Percentiles rank a stretch among this genome's conserved stretches.
These are phyloP conservation scores for Aleiodes leptofemur DNA, from an alignment of 2,888 invertebrate genomes.

Conservation along the genomic window DNA sequence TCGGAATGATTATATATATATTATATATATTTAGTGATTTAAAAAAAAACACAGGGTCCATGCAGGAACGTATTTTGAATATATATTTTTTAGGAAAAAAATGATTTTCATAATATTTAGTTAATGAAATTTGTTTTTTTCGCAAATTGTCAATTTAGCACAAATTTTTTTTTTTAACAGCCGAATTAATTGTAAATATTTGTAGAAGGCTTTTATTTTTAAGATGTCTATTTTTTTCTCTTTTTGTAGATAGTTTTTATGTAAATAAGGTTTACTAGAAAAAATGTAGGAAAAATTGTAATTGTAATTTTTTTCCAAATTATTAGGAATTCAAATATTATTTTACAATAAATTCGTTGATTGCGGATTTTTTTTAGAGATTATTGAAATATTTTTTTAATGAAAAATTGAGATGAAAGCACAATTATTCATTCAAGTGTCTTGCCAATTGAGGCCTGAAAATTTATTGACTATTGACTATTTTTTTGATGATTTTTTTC, in stretches of 20 bases:
- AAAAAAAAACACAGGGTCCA: not conserved
- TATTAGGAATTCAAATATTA: too few relatives aligned
- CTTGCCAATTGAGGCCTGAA: too few relatives aligned
- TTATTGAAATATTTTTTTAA: too few relatives aligned
- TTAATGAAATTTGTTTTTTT: not conserved
- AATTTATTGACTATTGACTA: too few relatives aligned
- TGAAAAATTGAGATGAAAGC: too few relatives aligned
- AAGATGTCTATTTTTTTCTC: not conserved
- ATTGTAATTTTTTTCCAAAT: too few relatives aligned
- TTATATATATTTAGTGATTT: slow-evolving; percentile 28
- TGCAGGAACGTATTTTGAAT: not conserved
- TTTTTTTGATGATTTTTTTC: too few relatives aligned
- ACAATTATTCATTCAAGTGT: too few relatives aligned
- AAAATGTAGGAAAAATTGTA: too few relatives aligned
- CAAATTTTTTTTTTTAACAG: not conserved
- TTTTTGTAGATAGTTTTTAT: not conserved
- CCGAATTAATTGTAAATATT: slow-evolving; percentile 20
- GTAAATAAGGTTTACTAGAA: slow-evolving; percentile 14
- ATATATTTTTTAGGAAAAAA: slow-evolving; percentile 7
- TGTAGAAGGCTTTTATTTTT: not conserved
- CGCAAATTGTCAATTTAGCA: not conserved
- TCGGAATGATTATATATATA: slow-evolving; percentile 11
- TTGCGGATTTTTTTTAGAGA: too few relatives aligned
- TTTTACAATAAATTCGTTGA: too few relatives aligned
- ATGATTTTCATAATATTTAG: slow-evolving; percentile 7